Conservation (phyloP, 2,888 invertebrate genomes). For the Tetranychus piercei region DNA sequence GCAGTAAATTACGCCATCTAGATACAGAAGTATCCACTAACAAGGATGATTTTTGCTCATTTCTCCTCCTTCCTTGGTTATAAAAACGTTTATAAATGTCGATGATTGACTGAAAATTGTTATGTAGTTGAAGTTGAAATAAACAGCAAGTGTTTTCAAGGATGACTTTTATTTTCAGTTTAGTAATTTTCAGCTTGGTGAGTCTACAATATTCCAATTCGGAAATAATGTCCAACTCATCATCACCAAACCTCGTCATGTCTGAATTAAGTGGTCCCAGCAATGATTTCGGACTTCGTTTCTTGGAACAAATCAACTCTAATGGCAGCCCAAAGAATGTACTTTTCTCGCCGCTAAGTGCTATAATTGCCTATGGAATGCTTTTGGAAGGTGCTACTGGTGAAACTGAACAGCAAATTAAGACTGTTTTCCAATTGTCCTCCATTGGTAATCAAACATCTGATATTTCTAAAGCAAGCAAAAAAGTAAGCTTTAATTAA, state of each 20-base stretch:
- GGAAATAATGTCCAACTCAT: too few species aligned
- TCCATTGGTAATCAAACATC: not conserved
- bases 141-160: too few species aligned
- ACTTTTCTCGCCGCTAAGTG: not conserved
- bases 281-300: slow-evolving; percentile 4
- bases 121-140: too few species aligned
- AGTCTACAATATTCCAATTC: too few species aligned
- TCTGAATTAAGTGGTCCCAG: not conserved
- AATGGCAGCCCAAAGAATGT: not conserved
- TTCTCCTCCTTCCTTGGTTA: too few species aligned
- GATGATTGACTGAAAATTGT: too few species aligned
- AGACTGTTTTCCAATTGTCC: not conserved
- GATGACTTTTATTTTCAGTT: too few species aligned
- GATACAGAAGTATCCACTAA: too few species aligned
- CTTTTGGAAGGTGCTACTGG: slow-evolving; percentile 10
- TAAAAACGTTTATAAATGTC: too few species aligned
- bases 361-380: not conserved
- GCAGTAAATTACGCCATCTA: too few species aligned
- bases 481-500: not conserved
- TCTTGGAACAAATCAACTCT: not conserved
- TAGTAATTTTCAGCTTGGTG: too few species aligned
- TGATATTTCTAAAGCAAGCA: not conserved
- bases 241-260: not conserved
- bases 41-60: too few species aligned
- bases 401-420: not conserved